phyloP scores from a whole-genome alignment of 2,113 vertebrate species.

The Symphodus melops region DNA sequence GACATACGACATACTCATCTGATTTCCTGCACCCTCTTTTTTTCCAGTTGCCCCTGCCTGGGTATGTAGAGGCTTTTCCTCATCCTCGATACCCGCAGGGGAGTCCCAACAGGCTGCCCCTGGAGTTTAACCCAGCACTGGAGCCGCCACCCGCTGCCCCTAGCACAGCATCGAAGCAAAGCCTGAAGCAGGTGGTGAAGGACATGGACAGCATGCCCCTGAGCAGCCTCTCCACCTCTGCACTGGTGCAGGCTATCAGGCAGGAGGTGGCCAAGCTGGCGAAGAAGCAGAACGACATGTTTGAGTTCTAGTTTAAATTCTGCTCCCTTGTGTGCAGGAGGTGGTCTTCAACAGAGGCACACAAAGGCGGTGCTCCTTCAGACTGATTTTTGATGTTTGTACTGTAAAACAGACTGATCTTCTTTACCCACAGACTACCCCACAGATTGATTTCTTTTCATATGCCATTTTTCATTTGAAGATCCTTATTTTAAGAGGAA shows the following conservation, averaged over 20 bases:
- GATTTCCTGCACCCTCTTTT: slow-evolving; percentile 30
- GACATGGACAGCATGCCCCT: slow-evolving; percentile 84
- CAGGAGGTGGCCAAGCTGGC: slow-evolving; percentile 98
- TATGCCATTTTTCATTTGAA: slow-evolving; percentile 53
- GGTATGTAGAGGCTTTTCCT: slow-evolving; percentile 96
- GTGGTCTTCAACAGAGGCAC: slow-evolving; percentile 38
- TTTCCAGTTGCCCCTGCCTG: slow-evolving; percentile 91
- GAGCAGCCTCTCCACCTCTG: slow-evolving; percentile 95
- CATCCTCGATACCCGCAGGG: slow-evolving; percentile 91
- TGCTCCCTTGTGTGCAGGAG: slow-evolving; percentile 37
- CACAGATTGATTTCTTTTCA: slow-evolving; percentile 58
- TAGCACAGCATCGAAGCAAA: slow-evolving; percentile 87
- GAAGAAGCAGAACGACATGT: slow-evolving; percentile 97
- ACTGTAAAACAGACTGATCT: slow-evolving; percentile 66
- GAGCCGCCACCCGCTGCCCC: slow-evolving; percentile 85
- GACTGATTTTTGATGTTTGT: slow-evolving; percentile 78
- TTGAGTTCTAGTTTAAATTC: slow-evolving; percentile 92
- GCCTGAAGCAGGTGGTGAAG: slow-evolving; percentile 87
- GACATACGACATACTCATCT: no score
- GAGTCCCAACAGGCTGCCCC: slow-evolving; percentile 88
- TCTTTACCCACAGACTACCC: slow-evolving; percentile 42
- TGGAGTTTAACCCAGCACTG: slow-evolving; percentile 90
- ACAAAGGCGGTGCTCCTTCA: slow-evolving; percentile 35
- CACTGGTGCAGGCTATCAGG: slow-evolving; percentile 95
- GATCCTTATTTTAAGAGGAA: slow-evolving; percentile 43